Evolutionary conservation across 1,140 invertebrate species (phyloP).

Genomic region (Pemphigus obesinymphae): DNA sequence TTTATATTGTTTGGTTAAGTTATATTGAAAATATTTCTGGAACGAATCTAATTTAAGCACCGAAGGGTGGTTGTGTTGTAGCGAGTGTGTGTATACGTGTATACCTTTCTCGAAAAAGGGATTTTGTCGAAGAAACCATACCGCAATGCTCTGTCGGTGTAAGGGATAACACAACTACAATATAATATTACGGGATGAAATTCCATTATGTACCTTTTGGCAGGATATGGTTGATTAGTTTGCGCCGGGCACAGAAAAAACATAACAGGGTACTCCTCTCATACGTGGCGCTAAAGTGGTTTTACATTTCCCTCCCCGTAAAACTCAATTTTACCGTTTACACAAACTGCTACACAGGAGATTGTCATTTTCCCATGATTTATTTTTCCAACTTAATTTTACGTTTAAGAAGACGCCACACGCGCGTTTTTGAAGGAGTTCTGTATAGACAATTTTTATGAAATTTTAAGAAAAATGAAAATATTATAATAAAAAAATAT

Average conservation of each 20-base stretch:
- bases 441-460: no score
- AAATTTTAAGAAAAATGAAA: no score
- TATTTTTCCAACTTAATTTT: background rate
- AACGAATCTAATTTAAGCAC: background rate
- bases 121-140: background rate
- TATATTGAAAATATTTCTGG: background rate
- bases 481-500: no score
- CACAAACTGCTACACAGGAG: background rate
- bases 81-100: background rate
- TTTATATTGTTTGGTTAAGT: background rate
- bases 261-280: background rate
- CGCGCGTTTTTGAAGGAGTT: no score
- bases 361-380: background rate
- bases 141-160: background rate
- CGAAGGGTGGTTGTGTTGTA: background rate
- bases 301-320: background rate
- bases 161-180: background rate
- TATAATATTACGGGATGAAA: background rate
- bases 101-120: background rate
- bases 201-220: background rate
- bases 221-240: slow-evolving; percentile 14
- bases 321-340: background rate
- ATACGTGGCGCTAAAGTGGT: background rate
- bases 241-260: background rate
- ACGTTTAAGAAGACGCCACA: background rate